These are phyloP conservation scores for Ceyx cyanopectus DNA, from an alignment of 2,113 vertebrate species.

Conservation along the genomic window DNA sequence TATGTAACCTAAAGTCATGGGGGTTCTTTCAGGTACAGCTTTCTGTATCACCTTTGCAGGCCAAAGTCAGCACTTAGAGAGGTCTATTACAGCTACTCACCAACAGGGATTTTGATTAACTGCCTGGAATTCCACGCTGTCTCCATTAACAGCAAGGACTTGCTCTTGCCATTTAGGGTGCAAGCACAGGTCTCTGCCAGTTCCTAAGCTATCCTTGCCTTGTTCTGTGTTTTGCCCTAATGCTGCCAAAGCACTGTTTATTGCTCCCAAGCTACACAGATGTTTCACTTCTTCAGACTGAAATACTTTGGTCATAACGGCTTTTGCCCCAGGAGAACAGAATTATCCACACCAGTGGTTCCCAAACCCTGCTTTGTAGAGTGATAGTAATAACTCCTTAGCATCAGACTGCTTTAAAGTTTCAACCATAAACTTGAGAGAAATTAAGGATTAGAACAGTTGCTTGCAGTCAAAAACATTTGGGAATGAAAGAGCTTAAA, in stretches of 20 bases:
- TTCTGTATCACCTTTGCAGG: neutral
- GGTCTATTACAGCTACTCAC: neutral
- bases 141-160: neutral
- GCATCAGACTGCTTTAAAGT: neutral
- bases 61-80: neutral
- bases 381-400: neutral
- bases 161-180: neutral
- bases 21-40: neutral
- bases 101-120: neutral
- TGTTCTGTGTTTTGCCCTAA: neutral
- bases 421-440: neutral
- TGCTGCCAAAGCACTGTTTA: rapidly evolving
- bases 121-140: neutral
- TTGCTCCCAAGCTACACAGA: neutral
- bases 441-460: neutral
- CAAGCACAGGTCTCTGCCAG: neutral
- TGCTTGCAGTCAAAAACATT: neutral
- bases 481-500: neutral
- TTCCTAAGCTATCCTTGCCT: neutral
- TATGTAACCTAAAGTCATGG: neutral
- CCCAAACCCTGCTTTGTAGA: neutral
- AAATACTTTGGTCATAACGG: neutral
- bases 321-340: neutral
- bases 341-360: neutral
- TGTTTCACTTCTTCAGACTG: neutral